phyloP scores from a whole-genome alignment of 2,113 vertebrate genomes.

The Condylura cristata region DNA sequence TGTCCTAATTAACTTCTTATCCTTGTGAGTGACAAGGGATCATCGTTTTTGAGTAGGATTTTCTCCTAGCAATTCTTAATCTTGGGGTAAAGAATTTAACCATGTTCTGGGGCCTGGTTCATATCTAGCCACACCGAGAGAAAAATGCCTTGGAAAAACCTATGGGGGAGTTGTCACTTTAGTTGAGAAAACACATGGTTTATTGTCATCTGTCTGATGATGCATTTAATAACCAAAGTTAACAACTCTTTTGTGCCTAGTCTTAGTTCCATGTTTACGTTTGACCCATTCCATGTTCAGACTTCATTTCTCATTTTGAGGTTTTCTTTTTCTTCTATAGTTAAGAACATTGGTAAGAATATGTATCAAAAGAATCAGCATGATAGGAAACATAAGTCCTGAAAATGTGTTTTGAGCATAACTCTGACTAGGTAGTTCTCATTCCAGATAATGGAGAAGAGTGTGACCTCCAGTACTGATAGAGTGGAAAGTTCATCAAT shows the following conservation, averaged over 20 bases:
- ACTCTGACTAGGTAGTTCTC: neutral
- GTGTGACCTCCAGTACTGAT: neutral
- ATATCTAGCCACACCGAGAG: neutral
- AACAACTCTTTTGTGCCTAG: neutral
- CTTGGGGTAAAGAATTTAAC: neutral
- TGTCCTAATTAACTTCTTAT: neutral
- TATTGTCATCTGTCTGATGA: neutral
- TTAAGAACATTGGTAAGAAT: neutral
- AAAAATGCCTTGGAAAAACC: neutral
- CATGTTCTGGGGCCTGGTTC: no score
- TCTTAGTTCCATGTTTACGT: neutral
- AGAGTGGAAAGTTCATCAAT: neutral
- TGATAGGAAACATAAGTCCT: neutral
- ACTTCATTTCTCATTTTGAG: neutral
- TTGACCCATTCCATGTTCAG: neutral
- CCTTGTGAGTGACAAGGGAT: neutral
- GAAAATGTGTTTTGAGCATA: neutral
- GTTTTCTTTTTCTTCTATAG: neutral
- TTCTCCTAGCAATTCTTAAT: neutral
- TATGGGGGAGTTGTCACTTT: neutral
- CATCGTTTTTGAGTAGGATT: neutral
- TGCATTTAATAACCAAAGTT: neutral
- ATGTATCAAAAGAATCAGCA: neutral
- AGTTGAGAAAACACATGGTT: neutral
- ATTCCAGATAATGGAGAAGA: neutral